These are phyloP conservation scores for Cephus pygmeus DNA, from an alignment of 2,888 invertebrate genomes.

Conservation along the genomic window DNA sequence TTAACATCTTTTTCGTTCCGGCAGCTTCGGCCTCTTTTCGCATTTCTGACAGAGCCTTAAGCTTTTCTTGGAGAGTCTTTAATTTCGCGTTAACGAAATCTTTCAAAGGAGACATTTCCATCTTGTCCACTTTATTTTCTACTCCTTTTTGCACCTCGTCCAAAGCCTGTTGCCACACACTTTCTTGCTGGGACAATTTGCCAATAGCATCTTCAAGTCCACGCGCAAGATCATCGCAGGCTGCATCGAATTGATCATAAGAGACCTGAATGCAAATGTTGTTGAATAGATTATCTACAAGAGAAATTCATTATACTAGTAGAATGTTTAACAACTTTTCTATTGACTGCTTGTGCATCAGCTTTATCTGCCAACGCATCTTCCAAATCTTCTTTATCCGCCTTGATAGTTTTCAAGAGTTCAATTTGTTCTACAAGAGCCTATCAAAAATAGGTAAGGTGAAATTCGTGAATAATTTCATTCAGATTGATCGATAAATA, in stretches of 20 bases:
- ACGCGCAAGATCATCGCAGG: conserved; percentile 75
- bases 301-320: neutral
- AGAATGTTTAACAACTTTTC: conserved; percentile 69
- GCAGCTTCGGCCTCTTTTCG: conserved; percentile 78
- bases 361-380: conserved; percentile 82
- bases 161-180: conserved; percentile 74
- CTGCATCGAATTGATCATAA: conserved; percentile 77
- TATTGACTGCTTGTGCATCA: conserved; percentile 75
- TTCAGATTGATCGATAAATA: conserved; percentile 42
- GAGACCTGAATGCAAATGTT: conserved; percentile 62
- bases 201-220: conserved; percentile 74
- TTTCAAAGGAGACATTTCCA: conserved; percentile 73
- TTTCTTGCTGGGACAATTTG: conserved; percentile 74
- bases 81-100: conserved; percentile 75
- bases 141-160: conserved; percentile 77
- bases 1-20: conserved; percentile 76
- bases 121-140: conserved; percentile 75
- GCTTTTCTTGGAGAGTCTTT: conserved; percentile 71
- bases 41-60: conserved; percentile 71
- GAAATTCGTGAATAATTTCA: neutral
- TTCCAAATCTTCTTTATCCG: conserved; percentile 78
- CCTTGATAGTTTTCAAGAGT: conserved; percentile 74
- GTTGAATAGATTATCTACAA: neutral
- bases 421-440: conserved; percentile 75
- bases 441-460: conserved; percentile 55